Evolutionary conservation across 2,888 invertebrate genomes (phyloP), one percentile per base, ranked within the genome.

Genomic region (Sympetrum striolatum): DNA sequence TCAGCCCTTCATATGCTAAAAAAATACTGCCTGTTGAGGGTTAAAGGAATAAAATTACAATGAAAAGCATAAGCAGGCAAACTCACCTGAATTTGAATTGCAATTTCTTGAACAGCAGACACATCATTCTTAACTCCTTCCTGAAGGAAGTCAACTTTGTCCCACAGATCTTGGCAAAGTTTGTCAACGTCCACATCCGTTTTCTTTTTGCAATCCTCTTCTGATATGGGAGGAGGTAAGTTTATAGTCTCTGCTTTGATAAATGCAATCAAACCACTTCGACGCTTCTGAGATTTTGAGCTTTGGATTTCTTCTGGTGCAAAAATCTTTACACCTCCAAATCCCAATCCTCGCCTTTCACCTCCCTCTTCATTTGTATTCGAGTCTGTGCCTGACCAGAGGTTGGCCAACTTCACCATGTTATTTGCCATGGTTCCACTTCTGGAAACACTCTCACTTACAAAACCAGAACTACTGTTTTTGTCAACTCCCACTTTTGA

Each of bases 31-130:
- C n/a, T n/a, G n/a, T n/a, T n/a, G n/a, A n/a, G n/a, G n/a, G n/a
- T 53, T 53, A 15, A 53, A 53, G 48, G 4, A 53, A 53, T 8
- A 18, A 53, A 53, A 53, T 53, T 15, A 53, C 5, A 1, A 18
- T 18, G 2, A 53, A 0, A 18, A 8, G 15, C 53, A 53, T 18
- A 12, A 8, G 10, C 10, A 53, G 6, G 44, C 10, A 82, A 90
- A 92, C 92, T 92, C 92, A 96, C 96, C 93, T 96, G 95, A 92
- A 96, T 94, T 93, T 96, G 96, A 92, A 96, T 95, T 80, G 95
- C 93, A 95, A 96, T 95, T 48, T 94, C 93, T 94, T 96, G 96
- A 80, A 96, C 95, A 8, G 96, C 94, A 80, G 95, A 95, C 31
- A 95, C 94, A 39, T 94, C 93, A 18, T 94, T 94, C 92, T 95